phyloP scores from a whole-genome alignment of 2,888 invertebrate species.

The Hybos culiciformis region DNA sequence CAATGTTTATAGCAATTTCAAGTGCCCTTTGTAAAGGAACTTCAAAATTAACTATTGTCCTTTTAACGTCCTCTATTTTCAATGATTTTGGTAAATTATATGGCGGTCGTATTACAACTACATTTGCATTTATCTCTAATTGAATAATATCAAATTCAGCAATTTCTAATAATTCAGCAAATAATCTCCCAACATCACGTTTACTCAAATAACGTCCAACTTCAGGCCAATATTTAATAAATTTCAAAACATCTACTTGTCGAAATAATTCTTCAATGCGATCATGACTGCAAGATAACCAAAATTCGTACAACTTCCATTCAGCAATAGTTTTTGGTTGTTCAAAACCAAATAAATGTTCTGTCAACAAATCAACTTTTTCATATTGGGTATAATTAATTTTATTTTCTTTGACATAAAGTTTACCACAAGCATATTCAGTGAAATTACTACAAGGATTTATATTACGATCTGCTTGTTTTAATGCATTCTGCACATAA shows the following conservation, averaged over 20 bases:
- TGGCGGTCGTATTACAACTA: slow-evolving; percentile 1
- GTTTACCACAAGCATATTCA: slow-evolving; percentile 1
- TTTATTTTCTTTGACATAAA: not conserved
- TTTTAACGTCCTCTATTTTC: not conserved
- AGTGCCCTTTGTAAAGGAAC: slow-evolving; percentile 1
- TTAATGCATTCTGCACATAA: not conserved
- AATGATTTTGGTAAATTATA: slow-evolving; percentile 1
- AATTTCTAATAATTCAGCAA: slow-evolving; percentile 2
- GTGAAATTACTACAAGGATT: slow-evolving; percentile 2
- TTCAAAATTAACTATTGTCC: slow-evolving; percentile 1
- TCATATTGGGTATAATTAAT: slow-evolving; percentile 1
- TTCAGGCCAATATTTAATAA: slow-evolving; percentile 3
- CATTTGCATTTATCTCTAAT: not conserved
- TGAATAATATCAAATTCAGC: slow-evolving; percentile 2
- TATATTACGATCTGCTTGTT: slow-evolving; percentile 1
- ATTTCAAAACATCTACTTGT: slow-evolving; percentile 1
- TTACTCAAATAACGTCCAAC: not conserved
- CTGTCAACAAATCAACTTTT: not conserved
- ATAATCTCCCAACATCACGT: not conserved
- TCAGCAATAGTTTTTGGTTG: not conserved
- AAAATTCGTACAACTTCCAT: slow-evolving; percentile 2
- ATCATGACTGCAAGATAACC: not conserved
- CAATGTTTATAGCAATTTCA: slow-evolving; percentile 1
- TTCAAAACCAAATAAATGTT: slow-evolving; percentile 2
- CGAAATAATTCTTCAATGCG: slow-evolving; percentile 1